Evolutionary conservation across 2,113 vertebrate species (phyloP), one percentile per base, ranked within the genome.

Genomic region (Stigmatopora nigra): DNA sequence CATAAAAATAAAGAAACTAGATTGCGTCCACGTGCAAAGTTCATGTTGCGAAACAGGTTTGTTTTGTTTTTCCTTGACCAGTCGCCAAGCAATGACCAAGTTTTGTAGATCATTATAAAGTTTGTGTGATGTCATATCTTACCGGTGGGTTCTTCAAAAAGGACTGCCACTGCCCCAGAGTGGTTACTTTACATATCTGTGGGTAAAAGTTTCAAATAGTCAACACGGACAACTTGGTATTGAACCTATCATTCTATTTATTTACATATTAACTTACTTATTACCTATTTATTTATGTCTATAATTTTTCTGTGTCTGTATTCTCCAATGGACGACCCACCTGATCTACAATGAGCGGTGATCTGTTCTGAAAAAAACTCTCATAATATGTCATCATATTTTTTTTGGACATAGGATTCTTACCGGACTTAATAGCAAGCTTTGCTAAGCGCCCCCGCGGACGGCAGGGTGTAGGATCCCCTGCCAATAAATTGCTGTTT

Each of bases 401-500:
- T n/a, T n/a, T n/a, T n/a, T n/a, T n/a, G n/a, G n/a, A n/a, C n/a
- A n/a, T n/a, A n/a, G n/a, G n/a, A n/a, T n/a, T n/a, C n/a, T n/a
- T n/a, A n/a, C n/a, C n/a, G n/a, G n/a, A n/a, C n/a, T n/a, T n/a
- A n/a, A n/a, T n/a, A 84, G 80, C 91, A 72, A 84, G 58, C 69
- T 4, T 57, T 45, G 61, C 69, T 80, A 75, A 63, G 17, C 70
- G 75, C 63, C 19, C 61, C 75, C 67, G 64, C 63, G 7, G 45
- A 71, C 64, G 84, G 77, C 85, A 61, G 56, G 62, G 67, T 62
- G 71, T 78, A 70, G n/a, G 57, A 71, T 79, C 81, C 72, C 71
- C 13, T 77, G 78, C 78, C 73, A 83, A 88, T 86, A 82, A 84
- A 76, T 72, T 69, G 69, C 78, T 85, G 77, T 86, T 84, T 83